Evolutionary conservation across 2,797 vertebrate genomes (phyloP).

Genomic region (Alectoris magna): DNA sequence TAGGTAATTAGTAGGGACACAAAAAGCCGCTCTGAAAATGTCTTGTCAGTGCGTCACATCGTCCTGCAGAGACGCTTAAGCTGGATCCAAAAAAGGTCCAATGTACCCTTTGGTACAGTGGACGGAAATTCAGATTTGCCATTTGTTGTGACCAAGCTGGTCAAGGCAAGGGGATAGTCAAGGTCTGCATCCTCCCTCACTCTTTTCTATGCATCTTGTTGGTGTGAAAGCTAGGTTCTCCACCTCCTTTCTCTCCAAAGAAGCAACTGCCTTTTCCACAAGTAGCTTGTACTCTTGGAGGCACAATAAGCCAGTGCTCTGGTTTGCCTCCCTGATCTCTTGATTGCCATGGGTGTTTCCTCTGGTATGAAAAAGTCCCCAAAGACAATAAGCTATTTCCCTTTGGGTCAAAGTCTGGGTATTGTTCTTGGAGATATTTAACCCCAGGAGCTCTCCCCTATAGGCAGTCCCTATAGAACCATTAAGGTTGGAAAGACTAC

Average conservation of each 20-base stretch:
- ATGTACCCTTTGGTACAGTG: neutral
- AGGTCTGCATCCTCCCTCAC: neutral
- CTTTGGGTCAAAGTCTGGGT: neutral
- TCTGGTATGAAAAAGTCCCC: neutral
- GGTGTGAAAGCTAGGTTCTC: neutral
- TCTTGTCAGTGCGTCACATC: neutral
- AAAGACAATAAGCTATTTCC: neutral
- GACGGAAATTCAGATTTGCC: neutral
- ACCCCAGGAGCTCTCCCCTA: neutral
- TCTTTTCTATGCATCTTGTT: neutral
- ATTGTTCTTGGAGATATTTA: neutral
- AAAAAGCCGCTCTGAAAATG: conserved; percentile 7
- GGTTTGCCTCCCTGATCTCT: neutral
- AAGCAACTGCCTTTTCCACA: neutral
- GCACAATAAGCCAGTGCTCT: neutral
- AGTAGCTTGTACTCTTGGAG: neutral
- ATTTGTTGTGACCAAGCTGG: neutral
- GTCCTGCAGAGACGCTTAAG: neutral
- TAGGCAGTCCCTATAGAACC: neutral
- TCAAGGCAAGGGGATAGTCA: neutral
- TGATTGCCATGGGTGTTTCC: neutral
- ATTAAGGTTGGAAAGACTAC: too few relatives aligned
- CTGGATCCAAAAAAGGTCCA: neutral
- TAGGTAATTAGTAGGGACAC: conserved; percentile 31
- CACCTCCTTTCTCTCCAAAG: neutral